Base-by-base conservation (phyloP, 2,113 vertebrate genomes). In the Tretioscincus oriximinensis region DNA sequence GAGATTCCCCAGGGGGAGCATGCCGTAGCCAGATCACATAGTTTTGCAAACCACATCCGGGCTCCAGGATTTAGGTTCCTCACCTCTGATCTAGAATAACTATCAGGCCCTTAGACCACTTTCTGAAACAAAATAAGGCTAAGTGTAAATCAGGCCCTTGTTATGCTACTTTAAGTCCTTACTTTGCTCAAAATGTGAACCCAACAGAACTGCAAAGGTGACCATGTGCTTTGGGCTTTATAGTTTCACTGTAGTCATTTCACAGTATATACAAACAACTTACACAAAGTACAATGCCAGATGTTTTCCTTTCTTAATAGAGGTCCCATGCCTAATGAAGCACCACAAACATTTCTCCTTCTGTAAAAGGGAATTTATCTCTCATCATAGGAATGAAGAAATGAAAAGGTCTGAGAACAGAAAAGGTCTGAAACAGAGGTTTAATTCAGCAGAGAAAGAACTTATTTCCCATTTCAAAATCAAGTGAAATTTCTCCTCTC, bases 281-380 rank as follows among this genome's bases (percentile, higher is more conserved):
- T 63, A 78, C 86, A 84, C 90, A 82, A 90, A 66, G 81, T 81
- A 81, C 81, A 86, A 81, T 86, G 87, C 14, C 54, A 78, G 20
- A 31, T 58, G 54, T 58, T 58, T 16, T 28, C 12, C 12, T 51
- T 78, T 66, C 65, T 80, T 64, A 83, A 76, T 54, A 71, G 29
- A 91, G 73, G 89, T 93, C 92, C 92, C 90, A 2, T 79, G 89
- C 66, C 65, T 89, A 82, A 91, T 88, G 77, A 90, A 93, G 92
- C 91, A 93, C 92, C 92, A 92, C 80, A 84, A 86, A 64, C 76
- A 81, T 77, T 86, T 89, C 78, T 88, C 84, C 81, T 79, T 70
- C 54, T 28, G 35, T 6, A 41, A 61, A 58, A 76, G 47, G 69
- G 35, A 79, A 49, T 68, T 74, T 20, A 41, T 70, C 72, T 41